A percentile compares a stretch with the other conserved stretches of the same genome.
Evolutionary conservation across 2,888 invertebrate genomes (phyloP).

Genomic region (Mellilla xanthometata): DNA sequence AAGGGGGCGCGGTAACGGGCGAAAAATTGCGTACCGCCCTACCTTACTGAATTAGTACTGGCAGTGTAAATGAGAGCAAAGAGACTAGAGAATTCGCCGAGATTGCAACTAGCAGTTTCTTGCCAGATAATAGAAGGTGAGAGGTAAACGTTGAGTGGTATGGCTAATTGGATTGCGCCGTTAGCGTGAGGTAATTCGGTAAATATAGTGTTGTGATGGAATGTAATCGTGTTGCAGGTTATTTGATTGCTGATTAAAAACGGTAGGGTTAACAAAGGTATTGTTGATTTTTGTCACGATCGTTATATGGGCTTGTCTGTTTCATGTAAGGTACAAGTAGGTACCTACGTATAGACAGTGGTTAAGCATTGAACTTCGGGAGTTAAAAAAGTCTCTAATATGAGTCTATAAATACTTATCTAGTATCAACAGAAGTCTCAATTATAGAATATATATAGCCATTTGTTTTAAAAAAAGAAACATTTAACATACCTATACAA

Average conservation of each 20-base stretch:
- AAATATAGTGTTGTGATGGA: conserved; percentile 16
- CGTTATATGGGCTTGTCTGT: too few relatives aligned
- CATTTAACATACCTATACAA: too few relatives aligned
- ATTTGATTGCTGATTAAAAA: neutral
- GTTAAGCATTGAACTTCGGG: too few relatives aligned
- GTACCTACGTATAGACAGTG: too few relatives aligned
- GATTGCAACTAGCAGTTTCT: conserved; percentile 50
- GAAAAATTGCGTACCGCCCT: conserved; percentile 80
- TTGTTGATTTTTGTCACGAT: too few relatives aligned
- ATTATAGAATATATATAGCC: too few relatives aligned
- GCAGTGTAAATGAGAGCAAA: conserved; percentile 64
- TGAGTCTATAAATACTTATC: too few relatives aligned
- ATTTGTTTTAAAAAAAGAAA: too few relatives aligned
- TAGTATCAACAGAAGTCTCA: too few relatives aligned
- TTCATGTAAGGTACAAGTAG: too few relatives aligned
- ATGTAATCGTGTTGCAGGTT: conserved; percentile 2
- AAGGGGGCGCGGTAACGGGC: conserved; percentile 63
- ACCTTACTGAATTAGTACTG: conserved; percentile 70
- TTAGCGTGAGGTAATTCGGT: conserved; percentile 17
- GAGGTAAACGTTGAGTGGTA: conserved; percentile 29
- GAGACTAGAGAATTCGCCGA: conserved; percentile 54
- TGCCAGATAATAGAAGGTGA: too few relatives aligned
- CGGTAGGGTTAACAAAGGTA: conserved; percentile 12
- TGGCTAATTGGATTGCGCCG: conserved; percentile 32
- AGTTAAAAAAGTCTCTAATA: too few relatives aligned